A percentile compares a stretch with the other conserved stretches of the same genome.
phyloP scores from a whole-genome alignment of 2,113 vertebrate genomes.

The Romanogobio albipinnatus region DNA sequence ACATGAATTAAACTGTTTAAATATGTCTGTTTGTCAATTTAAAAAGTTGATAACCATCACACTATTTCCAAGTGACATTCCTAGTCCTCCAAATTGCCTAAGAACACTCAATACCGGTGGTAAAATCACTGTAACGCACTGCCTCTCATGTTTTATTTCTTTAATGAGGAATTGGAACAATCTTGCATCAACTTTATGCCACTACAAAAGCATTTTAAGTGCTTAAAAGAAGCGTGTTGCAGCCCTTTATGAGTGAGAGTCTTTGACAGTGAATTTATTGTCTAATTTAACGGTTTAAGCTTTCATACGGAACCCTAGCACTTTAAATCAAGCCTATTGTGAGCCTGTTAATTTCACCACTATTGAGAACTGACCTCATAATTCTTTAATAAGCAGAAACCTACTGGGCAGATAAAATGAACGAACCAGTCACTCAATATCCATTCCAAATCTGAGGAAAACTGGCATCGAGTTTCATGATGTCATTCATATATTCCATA shows the following conservation, averaged over 20 bases:
- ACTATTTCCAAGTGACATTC: background rate
- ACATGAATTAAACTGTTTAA: background rate
- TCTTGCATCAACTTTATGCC: background rate
- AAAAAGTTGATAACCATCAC: background rate
- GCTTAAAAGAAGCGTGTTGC: background rate
- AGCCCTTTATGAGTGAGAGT: background rate
- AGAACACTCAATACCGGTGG: background rate
- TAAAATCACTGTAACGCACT: background rate
- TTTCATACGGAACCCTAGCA: background rate
- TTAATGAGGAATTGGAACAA: background rate
- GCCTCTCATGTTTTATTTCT: background rate
- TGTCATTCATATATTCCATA: background rate
- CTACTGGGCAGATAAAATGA: slow-evolving; percentile 16
- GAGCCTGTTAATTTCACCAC: background rate
- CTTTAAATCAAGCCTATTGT: background rate
- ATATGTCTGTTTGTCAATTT: background rate
- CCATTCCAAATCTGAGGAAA: slow-evolving; percentile 39
- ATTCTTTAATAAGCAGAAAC: slow-evolving; percentile 18
- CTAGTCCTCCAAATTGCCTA: background rate
- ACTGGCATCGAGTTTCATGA: background rate
- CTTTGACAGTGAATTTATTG: slow-evolving; percentile 31
- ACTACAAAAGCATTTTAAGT: background rate
- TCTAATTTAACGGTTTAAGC: background rate
- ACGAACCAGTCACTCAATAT: background rate
- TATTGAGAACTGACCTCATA: slow-evolving; percentile 38